A percentile compares a stretch with the other conserved stretches of the same genome.
Evolutionary conservation across 2,888 invertebrate genomes (phyloP).

Genomic region (Spisula solida): DNA sequence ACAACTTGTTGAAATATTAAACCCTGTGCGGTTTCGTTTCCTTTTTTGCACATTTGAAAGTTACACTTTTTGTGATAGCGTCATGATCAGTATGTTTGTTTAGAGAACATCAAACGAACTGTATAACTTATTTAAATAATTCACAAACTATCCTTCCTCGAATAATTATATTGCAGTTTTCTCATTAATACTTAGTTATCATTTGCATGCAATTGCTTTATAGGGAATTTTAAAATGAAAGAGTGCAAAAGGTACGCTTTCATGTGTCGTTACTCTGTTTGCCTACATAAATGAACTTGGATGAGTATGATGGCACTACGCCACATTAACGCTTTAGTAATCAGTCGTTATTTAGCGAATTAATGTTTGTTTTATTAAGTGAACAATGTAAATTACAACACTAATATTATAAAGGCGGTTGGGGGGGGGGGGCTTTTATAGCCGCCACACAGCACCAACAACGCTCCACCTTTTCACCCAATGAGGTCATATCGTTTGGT

Average conservation of each 20-base stretch:
- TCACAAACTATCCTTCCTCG: neutral
- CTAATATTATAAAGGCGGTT: too few relatives aligned
- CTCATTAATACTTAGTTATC: neutral
- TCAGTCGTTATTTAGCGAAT: too few relatives aligned
- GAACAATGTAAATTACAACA: too few relatives aligned
- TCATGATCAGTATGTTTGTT: neutral
- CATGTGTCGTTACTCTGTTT: neutral
- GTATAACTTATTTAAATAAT: neutral
- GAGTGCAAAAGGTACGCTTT: neutral
- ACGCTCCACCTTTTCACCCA: too few relatives aligned
- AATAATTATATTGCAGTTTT: neutral
- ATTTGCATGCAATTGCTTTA: conserved; percentile 4
- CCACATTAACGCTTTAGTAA: neutral
- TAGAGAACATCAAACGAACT: neutral
- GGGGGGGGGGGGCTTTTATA: too few relatives aligned
- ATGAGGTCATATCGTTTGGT: too few relatives aligned
- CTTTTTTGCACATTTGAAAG: conserved; percentile 2
- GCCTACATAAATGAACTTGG: neutral
- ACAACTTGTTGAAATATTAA: conserved; percentile 28
- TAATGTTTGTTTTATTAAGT: too few relatives aligned
- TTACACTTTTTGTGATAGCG: neutral
- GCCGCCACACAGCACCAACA: too few relatives aligned
- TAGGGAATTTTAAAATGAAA: neutral
- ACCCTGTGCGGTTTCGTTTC: conserved; percentile 19
- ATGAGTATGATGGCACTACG: neutral